Percentiles rank a stretch among this genome's conserved stretches.
Conservation (phyloP, 1,140 invertebrate species). For the Drosophila sucinea region DNA sequence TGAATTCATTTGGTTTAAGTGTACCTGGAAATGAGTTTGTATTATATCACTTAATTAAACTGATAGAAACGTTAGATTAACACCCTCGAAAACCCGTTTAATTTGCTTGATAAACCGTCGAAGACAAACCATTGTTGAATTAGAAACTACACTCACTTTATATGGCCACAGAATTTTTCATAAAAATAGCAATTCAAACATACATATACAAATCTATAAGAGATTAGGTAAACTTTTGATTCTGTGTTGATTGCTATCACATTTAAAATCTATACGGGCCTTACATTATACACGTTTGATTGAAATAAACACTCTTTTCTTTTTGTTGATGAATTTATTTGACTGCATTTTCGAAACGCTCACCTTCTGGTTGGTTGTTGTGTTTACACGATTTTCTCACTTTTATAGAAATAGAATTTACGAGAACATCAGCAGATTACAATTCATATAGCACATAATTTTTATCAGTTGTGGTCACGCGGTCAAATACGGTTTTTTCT, state of each 20-base stretch:
- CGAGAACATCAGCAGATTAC: background rate
- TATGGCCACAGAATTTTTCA: background rate
- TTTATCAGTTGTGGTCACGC: constrained; percentile 8
- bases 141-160: background rate
- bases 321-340: constrained; percentile 7
- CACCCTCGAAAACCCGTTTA: too few relatives aligned
- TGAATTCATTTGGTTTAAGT: background rate
- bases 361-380: background rate
- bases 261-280: background rate
- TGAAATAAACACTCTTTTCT: background rate
- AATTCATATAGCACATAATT: constrained; percentile 2
- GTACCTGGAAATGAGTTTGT: background rate
- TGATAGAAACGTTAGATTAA: background rate
- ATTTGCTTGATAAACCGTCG: background rate
- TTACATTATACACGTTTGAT: background rate
- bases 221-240: constrained; percentile 12
- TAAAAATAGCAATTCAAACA: background rate
- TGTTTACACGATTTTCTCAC: background rate
- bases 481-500: background rate
- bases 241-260: background rate
- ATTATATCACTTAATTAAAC: constrained; percentile 10
- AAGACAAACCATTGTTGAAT: background rate
- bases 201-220: background rate
- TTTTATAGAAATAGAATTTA: background rate
- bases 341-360: constrained; percentile 1